Conservation (phyloP, 2,113 vertebrate genomes). For the Microtus montanus region DNA sequence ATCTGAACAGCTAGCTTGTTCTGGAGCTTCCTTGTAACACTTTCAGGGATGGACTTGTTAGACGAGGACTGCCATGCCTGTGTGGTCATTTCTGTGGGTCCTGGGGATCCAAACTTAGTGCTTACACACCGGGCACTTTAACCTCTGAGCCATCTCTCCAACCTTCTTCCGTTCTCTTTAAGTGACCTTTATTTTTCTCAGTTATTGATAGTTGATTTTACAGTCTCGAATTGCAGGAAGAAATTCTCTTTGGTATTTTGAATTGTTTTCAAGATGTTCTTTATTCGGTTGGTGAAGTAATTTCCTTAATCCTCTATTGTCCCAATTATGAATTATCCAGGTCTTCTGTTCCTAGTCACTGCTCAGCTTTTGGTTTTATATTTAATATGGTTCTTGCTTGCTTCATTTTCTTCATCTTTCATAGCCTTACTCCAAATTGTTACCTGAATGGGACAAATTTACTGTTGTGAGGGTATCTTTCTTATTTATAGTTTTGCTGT, state of each 20-base stretch:
- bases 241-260: slow-evolving; percentile 15
- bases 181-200: neutral
- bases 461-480: neutral
- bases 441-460: neutral
- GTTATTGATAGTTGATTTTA: slow-evolving; percentile 12
- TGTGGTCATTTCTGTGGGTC: neutral
- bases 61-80: neutral
- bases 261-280: neutral
- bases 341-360: neutral
- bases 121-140: neutral
- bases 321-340: neutral
- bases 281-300: neutral
- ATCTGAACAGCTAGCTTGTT: neutral
- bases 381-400: neutral
- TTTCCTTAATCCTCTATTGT: neutral
- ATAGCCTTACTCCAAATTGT: slow-evolving; percentile 1
- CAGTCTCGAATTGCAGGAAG: neutral
- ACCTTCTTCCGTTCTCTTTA: neutral
- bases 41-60: neutral
- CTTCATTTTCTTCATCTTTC: slow-evolving; percentile 20
- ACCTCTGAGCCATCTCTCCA: neutral
- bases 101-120: neutral
- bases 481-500: neutral
- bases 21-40: neutral
- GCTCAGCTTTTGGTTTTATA: slow-evolving; percentile 10